phyloP scores from a whole-genome alignment of 2,888 invertebrate species.

The Chromoteleia sp. region DNA sequence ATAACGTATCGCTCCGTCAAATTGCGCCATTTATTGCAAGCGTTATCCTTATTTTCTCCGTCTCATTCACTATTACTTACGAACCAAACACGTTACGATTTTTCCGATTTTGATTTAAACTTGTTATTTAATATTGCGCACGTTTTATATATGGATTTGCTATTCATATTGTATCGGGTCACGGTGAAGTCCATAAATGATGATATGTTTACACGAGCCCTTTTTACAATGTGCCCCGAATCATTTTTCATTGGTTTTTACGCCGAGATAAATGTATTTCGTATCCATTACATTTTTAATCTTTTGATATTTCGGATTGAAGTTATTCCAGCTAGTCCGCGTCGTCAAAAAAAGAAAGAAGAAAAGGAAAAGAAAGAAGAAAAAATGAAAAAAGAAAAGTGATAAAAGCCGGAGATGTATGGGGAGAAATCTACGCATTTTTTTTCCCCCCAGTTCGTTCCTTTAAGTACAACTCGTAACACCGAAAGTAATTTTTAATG shows the following conservation, averaged over 20 bases:
- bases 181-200: slow-evolving; percentile 39
- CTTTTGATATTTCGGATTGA: slow-evolving; percentile 40
- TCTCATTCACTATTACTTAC: slow-evolving; percentile 21
- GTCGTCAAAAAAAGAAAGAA: no score
- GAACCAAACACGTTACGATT: slow-evolving; percentile 13
- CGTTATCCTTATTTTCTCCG: slow-evolving; percentile 13
- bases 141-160: slow-evolving; percentile 37
- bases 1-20: slow-evolving; percentile 29
- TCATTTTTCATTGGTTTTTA: slow-evolving; percentile 51
- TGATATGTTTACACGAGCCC: slow-evolving; percentile 44
- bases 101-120: slow-evolving; percentile 43
- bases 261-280: slow-evolving; percentile 37
- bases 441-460: background rate
- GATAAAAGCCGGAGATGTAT: background rate
- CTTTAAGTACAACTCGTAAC: slow-evolving; percentile 1
- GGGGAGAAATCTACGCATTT: background rate
- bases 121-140: slow-evolving; percentile 35
- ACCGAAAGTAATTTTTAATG: background rate
- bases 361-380: no score
- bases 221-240: slow-evolving; percentile 34
- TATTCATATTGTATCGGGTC: slow-evolving; percentile 56
- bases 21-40: slow-evolving; percentile 28
- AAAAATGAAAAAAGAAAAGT: background rate
- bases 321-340: slow-evolving; percentile 2
- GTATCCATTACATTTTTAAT: slow-evolving; percentile 37